These are phyloP conservation scores for Xiphophorus hellerii DNA, from an alignment of 2,113 vertebrate species.

Conservation along the genomic window DNA sequence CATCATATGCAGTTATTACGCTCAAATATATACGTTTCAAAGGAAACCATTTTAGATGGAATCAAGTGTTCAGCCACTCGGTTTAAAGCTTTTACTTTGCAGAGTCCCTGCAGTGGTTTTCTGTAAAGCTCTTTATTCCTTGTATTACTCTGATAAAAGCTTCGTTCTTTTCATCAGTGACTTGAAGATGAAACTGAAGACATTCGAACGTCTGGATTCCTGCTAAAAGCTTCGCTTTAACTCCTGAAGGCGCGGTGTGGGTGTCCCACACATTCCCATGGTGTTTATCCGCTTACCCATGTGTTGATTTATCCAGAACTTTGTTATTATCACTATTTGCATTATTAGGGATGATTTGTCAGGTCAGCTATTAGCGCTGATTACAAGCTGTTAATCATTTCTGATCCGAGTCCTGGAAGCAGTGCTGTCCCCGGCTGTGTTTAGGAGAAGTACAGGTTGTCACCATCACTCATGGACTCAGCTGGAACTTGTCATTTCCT, in stretches of 20 bases:
- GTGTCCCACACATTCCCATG: too few species aligned
- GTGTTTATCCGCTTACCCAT: not conserved
- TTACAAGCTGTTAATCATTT: not conserved
- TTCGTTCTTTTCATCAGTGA: not conserved
- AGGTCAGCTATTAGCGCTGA: not conserved
- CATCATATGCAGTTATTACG: too few species aligned
- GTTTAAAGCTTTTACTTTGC: too few species aligned
- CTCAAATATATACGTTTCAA: too few species aligned
- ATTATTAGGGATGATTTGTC: not conserved
- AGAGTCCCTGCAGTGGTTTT: too few species aligned
- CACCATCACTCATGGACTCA: conserved; percentile 26
- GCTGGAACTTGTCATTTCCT: conserved; percentile 44
- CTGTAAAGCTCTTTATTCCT: too few species aligned
- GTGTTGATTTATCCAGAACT: not conserved
- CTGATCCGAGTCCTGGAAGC: not conserved
- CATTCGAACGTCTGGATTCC: not conserved
- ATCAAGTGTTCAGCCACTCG: too few species aligned
- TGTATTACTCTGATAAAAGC: too few species aligned
- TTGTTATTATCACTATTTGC: not conserved
- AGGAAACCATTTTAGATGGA: too few species aligned
- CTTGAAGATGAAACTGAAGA: not conserved
- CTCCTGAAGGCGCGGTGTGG: too few species aligned
- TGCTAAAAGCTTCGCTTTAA: not conserved
- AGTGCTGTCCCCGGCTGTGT: not conserved
- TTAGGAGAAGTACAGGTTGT: conserved; percentile 29